These are phyloP conservation scores for Tyto alba DNA, from an alignment of 2,113 vertebrate genomes.

Conservation along the genomic window DNA sequence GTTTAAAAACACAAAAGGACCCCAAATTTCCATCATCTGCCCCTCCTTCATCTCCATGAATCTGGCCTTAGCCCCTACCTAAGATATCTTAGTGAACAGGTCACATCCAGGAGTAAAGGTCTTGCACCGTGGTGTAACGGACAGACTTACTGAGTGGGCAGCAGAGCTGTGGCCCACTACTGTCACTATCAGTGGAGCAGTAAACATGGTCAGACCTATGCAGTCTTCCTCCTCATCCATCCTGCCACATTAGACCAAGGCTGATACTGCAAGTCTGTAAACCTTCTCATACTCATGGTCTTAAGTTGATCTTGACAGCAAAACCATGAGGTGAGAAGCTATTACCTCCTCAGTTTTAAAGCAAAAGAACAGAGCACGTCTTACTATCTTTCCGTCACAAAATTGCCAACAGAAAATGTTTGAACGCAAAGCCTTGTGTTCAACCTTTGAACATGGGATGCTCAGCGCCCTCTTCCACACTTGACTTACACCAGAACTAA, in stretches of 20 bases:
- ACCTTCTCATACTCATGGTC: not conserved
- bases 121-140: not conserved
- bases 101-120: not conserved
- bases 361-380: not conserved
- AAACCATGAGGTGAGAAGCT: not conserved
- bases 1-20: not conserved
- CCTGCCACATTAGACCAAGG: not conserved
- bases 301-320: not conserved
- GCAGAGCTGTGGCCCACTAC: not conserved
- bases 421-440: not conserved
- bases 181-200: not conserved
- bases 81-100: not conserved
- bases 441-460: not conserved
- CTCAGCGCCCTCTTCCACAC: not conserved
- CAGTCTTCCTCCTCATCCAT: not conserved
- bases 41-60: not conserved
- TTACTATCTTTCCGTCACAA: not conserved
- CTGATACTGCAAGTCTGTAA: not conserved
- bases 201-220: fast-evolving
- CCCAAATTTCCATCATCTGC: not conserved
- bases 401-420: not conserved
- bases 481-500: not conserved
- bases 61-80: not conserved
- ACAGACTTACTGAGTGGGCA: not conserved
- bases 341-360: not conserved